Evolutionary conservation across 2,113 vertebrate species (phyloP), one percentile per base, ranked within the genome.

Genomic region (Aspiorhynchus laticeps): DNA sequence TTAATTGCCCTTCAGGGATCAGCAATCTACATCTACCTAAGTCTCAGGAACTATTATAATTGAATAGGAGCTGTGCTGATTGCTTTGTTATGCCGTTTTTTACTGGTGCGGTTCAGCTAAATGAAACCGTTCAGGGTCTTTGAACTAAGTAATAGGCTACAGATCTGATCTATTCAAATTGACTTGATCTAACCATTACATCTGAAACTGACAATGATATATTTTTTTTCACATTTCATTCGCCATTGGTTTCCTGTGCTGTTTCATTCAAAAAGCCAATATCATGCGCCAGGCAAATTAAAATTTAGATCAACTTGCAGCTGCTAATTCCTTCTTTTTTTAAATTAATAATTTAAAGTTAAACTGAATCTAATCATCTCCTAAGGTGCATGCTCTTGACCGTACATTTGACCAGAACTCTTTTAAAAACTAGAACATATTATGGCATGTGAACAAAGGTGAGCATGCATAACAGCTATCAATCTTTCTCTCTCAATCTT

Each of bases 51-150:
- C 43, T 48, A 59, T 41, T 65, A 3, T n/a, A 28, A 76, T 81
- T 65, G 19, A 46, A 61, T 21, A 81, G n/a, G n/a, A 81, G 24
- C n/a, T 43, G 1, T 65, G 24, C 48, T 46, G 59, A 65, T 63
- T 81, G n/a, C 59, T 63, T 81, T 38, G 8, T 38, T 63, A 26
- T 80, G 59, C 33, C 0, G 0, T 43, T 56, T 79, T 78, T 80
- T 63, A 17, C 56, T 61, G 36, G 36, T 41, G 24, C 7, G 1
- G 33, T 24, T 63, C 56, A 43, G 36, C 36, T 81, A 43, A 46
- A 80, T 26, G 33, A 61, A 80, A 80, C 51, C 10, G 10, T n/a
- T 59, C 21, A 80, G 77, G 51, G 77, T 59, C 51, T 63, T 26
- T 67, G 14, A 67, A 48, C 63, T 46, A 33, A 51, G 63, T 51